Evolutionary conservation across 2,113 vertebrate species (phyloP).

Genomic region (Oostethus manadensis): DNA sequence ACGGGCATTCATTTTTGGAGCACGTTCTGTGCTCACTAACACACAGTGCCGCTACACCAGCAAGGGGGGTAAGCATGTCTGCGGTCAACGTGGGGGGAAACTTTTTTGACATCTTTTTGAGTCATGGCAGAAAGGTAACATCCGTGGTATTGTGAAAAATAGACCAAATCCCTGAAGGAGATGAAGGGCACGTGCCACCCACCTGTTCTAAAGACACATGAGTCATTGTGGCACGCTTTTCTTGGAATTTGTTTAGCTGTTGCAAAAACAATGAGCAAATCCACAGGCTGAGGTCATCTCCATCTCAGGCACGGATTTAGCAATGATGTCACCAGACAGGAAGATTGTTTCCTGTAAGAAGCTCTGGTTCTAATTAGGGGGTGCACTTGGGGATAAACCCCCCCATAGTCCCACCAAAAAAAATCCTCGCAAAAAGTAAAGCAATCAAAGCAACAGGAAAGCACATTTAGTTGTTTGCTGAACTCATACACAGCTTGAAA

Average conservation of each 20-base stretch:
- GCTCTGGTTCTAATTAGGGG: conserved; percentile 61
- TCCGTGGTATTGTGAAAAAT: conserved; percentile 2
- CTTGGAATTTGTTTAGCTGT: conserved; percentile 52
- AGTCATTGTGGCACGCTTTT: conserved; percentile 46
- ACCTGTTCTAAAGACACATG: conserved; percentile 35
- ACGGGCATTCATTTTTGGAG: conserved; percentile 29
- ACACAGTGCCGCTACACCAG: conserved; percentile 13
- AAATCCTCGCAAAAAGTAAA: not conserved
- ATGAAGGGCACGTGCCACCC: conserved; percentile 29
- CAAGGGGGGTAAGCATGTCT: conserved; percentile 2
- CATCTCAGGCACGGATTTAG: conserved; percentile 50
- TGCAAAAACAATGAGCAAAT: conserved; percentile 50
- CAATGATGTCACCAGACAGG: conserved; percentile 61
- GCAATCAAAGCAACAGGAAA: too few species aligned
- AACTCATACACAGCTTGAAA: too few species aligned
- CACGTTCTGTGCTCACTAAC: conserved; percentile 11
- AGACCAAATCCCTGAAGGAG: not conserved
- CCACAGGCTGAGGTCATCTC: conserved; percentile 55
- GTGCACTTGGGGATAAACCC: conserved; percentile 19
- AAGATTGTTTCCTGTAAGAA: conserved; percentile 66
- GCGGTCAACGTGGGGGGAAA: not conserved
- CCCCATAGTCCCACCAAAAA: conserved; percentile 7
- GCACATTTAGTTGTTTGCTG: too few species aligned
- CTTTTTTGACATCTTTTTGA: conserved; percentile 11
- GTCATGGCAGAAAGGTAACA: conserved; percentile 9